These are phyloP conservation scores for Holothuria leucospilota DNA, from an alignment of 53 echinoderm and acorn worm genomes.

Conservation along the genomic window DNA sequence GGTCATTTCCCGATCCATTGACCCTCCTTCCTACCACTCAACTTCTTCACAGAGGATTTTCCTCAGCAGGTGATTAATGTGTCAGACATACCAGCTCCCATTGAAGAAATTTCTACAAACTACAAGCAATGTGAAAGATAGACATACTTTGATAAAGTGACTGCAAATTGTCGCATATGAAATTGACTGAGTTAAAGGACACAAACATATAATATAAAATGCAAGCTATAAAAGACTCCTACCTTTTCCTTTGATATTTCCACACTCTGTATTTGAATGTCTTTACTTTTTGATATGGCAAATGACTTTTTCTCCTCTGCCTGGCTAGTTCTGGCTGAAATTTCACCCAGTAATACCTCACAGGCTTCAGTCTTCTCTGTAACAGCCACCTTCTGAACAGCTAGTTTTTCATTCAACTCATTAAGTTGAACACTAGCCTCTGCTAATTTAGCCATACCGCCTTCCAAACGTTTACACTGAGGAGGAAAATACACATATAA, in stretches of 20 bases:
- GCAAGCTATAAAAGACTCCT: too few species aligned
- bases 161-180: too few species aligned
- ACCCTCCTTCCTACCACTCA: too few species aligned
- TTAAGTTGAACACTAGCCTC: slow-evolving; percentile 99
- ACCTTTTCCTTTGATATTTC: slow-evolving; percentile 93
- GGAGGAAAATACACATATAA: not conserved
- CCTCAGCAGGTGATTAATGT: too few species aligned
- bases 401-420: slow-evolving; percentile 97
- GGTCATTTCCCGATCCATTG: too few species aligned
- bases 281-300: slow-evolving; percentile 92
- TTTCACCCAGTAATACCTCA: slow-evolving; percentile 86
- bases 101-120: too few species aligned
- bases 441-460: slow-evolving; percentile 97
- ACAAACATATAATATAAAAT: too few species aligned
- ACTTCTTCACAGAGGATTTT: too few species aligned
- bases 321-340: slow-evolving; percentile 84
- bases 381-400: slow-evolving; percentile 96
- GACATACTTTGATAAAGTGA: too few species aligned
- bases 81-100: too few species aligned
- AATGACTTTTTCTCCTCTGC: slow-evolving; percentile 91
- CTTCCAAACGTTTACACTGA: slow-evolving; percentile 97
- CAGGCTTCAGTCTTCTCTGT: slow-evolving; percentile 94
- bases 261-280: slow-evolving; percentile 93
- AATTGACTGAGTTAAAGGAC: too few species aligned
- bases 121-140: too few species aligned